Percentiles rank a stretch among this genome's conserved stretches.
These are phyloP conservation scores for Bos javanicus DNA, from an alignment of 2,113 vertebrate genomes.

Conservation along the genomic window DNA sequence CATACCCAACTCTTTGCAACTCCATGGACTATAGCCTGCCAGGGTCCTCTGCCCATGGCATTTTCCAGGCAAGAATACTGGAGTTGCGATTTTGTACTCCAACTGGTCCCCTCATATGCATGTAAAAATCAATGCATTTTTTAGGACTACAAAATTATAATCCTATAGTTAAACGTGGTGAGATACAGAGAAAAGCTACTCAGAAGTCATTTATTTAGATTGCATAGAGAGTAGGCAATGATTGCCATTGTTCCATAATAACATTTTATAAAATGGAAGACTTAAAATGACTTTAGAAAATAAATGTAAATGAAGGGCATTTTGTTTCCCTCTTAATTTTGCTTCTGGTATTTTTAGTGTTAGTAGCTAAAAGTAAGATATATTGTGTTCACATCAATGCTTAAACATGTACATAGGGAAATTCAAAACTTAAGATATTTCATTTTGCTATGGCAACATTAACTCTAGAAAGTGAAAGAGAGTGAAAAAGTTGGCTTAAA, in stretches of 20 bases:
- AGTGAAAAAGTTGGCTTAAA: not conserved
- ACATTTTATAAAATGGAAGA: not conserved
- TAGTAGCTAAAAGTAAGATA: slow-evolving; percentile 7
- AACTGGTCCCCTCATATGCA: not conserved
- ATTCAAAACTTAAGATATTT: not conserved
- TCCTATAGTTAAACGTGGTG: not conserved
- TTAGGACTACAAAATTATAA: slow-evolving; percentile 12
- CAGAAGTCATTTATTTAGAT: not conserved
- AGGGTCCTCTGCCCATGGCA: not conserved
- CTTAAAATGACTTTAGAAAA: slow-evolving; percentile 10
- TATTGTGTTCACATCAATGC: not conserved
- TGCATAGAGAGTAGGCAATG: not conserved
- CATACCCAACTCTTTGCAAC: not conserved
- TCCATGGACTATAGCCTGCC: not conserved
- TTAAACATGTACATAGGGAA: not conserved
- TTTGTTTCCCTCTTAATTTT: not conserved
- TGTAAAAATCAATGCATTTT: slow-evolving; percentile 4
- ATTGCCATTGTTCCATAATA: slow-evolving; percentile 18
- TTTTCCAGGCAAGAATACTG: not conserved
- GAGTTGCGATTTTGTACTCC: not conserved
- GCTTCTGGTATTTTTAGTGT: not conserved
- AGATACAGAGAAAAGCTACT: not conserved
- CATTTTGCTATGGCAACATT: not conserved
- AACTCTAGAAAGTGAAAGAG: not conserved
- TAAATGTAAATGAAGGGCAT: not conserved